Base-by-base conservation (phyloP, 2,113 vertebrate species). In the Chionis minor region DNA sequence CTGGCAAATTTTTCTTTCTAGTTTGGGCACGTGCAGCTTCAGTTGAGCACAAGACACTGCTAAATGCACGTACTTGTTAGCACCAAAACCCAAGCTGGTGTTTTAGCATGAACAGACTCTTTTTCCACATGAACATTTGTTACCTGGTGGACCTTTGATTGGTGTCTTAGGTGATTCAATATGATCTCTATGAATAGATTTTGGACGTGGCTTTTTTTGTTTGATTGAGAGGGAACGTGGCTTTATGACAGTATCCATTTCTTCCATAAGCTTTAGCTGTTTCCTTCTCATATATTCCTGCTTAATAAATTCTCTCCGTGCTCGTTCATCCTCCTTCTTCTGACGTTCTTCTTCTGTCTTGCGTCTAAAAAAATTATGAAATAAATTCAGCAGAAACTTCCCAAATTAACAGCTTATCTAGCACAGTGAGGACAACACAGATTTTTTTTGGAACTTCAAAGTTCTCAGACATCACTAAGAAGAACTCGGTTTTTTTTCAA, bases 201-300 rank as follows among this genome's bases (percentile, higher is more conserved):
- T 99, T 35, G 99, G 99, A n/a, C 99, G 98, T 65, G 98, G 98
- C 65, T 99, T 99, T 94, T 99, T 99, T 80, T 98, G 98, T 94
- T 98, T 99, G 92, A 98, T 94, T 24, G 95, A 96, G 12, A 98
- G 96, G 10, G 99, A 97, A 13, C 99, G 98, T 23, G 98, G 98
- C 85, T 99, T 99, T 77, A 99, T 99, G 65, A 99, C 96, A 9
- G 97, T 98, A 91, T 99, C 99, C 99, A 99, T 99, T 88, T 99
- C 99, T 94, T 99, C 98, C 99, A 99, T 99, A 20, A 99, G 98
- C 90, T 99, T 99, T 13, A 99, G 97, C 90, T 99, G 99, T 97
- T 99, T 99, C 90, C 99, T 98, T 81, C 99, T 98, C 97, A 99
- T 98, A 82, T 99, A 99, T 70, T 99, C 99, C 96, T 99, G 99